These are phyloP conservation scores for Rhopalosiphum nymphaeae DNA, from an alignment of 2,888 invertebrate species.

Conservation along the genomic window DNA sequence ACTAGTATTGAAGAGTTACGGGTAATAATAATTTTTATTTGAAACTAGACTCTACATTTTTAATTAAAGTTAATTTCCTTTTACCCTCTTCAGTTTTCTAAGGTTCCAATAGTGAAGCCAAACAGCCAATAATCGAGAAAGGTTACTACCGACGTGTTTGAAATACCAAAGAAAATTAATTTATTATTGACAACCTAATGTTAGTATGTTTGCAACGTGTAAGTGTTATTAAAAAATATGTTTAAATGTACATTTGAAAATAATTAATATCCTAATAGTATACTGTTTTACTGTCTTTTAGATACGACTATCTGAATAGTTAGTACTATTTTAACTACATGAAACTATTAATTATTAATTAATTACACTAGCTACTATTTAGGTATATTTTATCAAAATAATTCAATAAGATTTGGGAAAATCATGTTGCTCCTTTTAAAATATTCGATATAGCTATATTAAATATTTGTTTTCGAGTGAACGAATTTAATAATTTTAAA, in stretches of 20 bases:
- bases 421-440: neutral
- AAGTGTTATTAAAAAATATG: neutral
- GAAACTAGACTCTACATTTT: neutral
- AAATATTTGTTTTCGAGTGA: neutral
- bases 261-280: neutral
- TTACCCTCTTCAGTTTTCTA: too few species aligned
- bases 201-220: neutral
- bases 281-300: neutral
- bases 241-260: neutral
- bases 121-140: neutral
- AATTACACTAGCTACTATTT: neutral
- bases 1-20: slow-evolving; percentile 1
- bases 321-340: neutral
- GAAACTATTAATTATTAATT: neutral
- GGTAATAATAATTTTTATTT: neutral
- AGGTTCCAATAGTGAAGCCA: neutral
- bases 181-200: neutral
- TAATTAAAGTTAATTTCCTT: neutral
- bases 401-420: neutral
- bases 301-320: neutral
- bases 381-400: neutral
- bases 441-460: neutral
- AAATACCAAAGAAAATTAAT: slow-evolving; percentile 19
- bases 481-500: neutral
- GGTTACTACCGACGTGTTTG: slow-evolving; percentile 5